Base-by-base conservation (phyloP, 2,888 invertebrate genomes). In the Cataglyphis livida region DNA sequence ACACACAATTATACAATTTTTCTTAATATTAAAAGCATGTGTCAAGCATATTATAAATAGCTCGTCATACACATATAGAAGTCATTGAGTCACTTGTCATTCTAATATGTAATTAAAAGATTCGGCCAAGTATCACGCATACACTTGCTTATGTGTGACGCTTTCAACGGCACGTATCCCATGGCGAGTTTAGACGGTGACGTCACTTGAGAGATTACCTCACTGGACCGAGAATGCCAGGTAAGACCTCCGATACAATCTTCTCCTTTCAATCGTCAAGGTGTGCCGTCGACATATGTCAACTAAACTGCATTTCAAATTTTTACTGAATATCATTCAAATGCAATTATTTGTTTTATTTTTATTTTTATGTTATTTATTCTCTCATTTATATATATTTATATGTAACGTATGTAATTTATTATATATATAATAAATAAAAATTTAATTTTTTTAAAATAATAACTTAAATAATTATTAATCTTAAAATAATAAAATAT, bases 151-250 rank as follows among this genome's bases (percentile, higher is more conserved):
- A 83, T 61, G 71, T 73, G 83, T 89, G 87, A 90, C 88, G 86
- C 89, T 88, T 87, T 73, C 84, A 84, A 84, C 87, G 83, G 84
- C 84, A 82, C 79, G 85, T 87, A 85, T 88, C 87, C 84, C 82
- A 70, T 81, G 81, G 87, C 91, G 89, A 87, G 88, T 90, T 92
- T 91, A 91, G 92, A 92, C 92, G 91, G 59, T 93, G 93, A 93
- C 93, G 93, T 93, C 93, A 93, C 62, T 89, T 90, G 81, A 88
- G 82, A 88, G 90, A 88, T 93, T 92, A 91, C 90, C 88, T 92
- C 91, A 91, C 83, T 89, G 84, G 70, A 35, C 62, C 21, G 74
- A 78, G 71, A 7, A 70, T 61, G 32, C 57, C 54, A 57, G 28
- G 57, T 66, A 28, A 21, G 32, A 71, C 25, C 44, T 41, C 15